Evolutionary conservation across 2,113 vertebrate genomes (phyloP).

Genomic region (Takifugu bimaculatus): DNA sequence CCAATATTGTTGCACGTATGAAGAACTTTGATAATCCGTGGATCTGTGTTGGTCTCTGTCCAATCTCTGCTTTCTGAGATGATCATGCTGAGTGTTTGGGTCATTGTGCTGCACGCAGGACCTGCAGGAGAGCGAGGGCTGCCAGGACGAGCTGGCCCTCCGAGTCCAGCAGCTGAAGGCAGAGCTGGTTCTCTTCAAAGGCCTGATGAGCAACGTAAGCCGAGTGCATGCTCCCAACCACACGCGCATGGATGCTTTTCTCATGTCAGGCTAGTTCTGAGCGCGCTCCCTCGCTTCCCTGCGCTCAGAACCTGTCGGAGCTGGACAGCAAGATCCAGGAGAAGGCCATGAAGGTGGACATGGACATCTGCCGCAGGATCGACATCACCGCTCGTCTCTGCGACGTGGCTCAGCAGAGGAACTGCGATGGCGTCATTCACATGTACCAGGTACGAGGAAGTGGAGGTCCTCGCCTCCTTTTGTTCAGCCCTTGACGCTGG

Average conservation of each 20-base stretch:
- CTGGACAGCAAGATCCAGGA: conserved; percentile 98
- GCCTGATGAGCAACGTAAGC: conserved; percentile 97
- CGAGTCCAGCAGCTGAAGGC: conserved; percentile 93
- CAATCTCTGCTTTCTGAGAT: no score
- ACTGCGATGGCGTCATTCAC: conserved; percentile 94
- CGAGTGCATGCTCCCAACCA: background rate
- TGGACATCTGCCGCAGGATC: conserved; percentile 97
- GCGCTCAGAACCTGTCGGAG: conserved; percentile 86
- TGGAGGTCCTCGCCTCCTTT: background rate
- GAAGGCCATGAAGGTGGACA: conserved; percentile 98
- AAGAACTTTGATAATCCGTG: no score
- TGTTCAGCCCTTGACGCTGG: background rate
- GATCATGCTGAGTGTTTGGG: background rate
- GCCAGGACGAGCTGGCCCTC: conserved; percentile 91
- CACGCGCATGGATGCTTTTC: background rate
- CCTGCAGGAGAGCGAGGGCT: conserved; percentile 91
- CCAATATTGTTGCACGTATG: no score
- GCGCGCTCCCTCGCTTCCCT: background rate
- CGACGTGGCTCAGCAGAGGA: conserved; percentile 94
- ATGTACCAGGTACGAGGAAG: conserved; percentile 86
- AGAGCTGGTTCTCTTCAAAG: conserved; percentile 95
- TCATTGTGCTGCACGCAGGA: conserved; percentile 72
- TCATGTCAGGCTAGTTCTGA: background rate
- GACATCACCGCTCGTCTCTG: conserved; percentile 97
- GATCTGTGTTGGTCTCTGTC: no score